phyloP scores from a whole-genome alignment of 2,113 vertebrate species.

The Plotosus lineatus region DNA sequence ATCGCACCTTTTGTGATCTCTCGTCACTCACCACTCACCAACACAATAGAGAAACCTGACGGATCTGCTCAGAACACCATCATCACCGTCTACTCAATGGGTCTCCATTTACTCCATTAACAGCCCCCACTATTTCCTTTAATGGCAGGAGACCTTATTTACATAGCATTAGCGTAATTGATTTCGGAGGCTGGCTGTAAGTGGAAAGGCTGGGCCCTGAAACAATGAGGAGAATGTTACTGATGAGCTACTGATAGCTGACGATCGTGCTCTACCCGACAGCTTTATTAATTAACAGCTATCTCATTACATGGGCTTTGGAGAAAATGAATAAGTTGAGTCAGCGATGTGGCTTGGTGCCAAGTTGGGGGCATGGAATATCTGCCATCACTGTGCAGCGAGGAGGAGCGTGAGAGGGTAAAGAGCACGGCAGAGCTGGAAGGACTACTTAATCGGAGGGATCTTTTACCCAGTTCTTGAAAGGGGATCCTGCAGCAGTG shows the following conservation, averaged over 20 bases:
- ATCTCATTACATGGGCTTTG: slow-evolving; percentile 74
- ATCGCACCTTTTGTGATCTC: slow-evolving; percentile 24
- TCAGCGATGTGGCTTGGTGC: slow-evolving; percentile 33
- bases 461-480: slow-evolving; percentile 52
- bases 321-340: slow-evolving; percentile 54
- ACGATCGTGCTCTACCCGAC: slow-evolving; percentile 75
- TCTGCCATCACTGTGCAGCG: slow-evolving; percentile 30
- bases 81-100: slow-evolving; percentile 20
- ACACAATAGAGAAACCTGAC: background rate
- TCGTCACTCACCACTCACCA: background rate
- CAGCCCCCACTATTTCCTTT: slow-evolving; percentile 67
- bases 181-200: slow-evolving; percentile 70
- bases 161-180: slow-evolving; percentile 91
- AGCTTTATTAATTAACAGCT: slow-evolving; percentile 83
- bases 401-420: slow-evolving; percentile 33
- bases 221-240: slow-evolving; percentile 76
- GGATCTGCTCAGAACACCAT: background rate
- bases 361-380: slow-evolving; percentile 50
- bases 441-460: slow-evolving; percentile 24
- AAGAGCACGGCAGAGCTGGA: slow-evolving; percentile 31
- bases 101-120: slow-evolving; percentile 81
- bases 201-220: slow-evolving; percentile 63
- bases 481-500: slow-evolving; percentile 36
- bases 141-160: slow-evolving; percentile 83
- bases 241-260: slow-evolving; percentile 75